Conservation (phyloP, 2,113 vertebrate species). For the Vulpes ferrilata region DNA sequence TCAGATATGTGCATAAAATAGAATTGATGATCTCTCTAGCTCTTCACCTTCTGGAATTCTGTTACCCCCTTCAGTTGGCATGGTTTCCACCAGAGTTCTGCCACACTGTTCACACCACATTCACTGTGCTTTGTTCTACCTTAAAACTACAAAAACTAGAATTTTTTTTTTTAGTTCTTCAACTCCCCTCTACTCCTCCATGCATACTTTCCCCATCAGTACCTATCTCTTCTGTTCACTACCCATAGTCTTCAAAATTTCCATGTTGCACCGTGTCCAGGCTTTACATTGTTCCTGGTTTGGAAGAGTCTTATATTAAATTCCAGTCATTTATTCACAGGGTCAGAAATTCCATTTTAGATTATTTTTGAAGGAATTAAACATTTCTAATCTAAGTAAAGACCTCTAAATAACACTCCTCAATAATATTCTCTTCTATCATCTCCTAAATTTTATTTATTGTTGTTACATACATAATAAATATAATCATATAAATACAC, state of each 20-base stretch:
- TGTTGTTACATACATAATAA: background rate
- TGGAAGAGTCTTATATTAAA: background rate
- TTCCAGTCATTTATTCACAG: background rate
- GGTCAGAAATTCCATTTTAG: background rate
- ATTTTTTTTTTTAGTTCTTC: background rate
- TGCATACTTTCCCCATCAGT: background rate
- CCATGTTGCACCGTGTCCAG: background rate
- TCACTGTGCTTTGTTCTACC: background rate
- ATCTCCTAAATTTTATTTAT: background rate
- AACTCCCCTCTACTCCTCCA: background rate
- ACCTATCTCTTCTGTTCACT: background rate
- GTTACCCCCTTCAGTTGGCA: background rate
- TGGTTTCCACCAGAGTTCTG: background rate
- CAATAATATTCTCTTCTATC: background rate
- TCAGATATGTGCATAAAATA: background rate
- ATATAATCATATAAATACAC: background rate
- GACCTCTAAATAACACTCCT: background rate
- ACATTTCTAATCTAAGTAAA: background rate
- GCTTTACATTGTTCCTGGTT: background rate
- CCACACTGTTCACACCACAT: background rate
- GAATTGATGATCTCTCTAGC: background rate
- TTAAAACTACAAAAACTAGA: background rate
- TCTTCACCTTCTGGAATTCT: background rate
- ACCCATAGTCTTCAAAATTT: background rate
- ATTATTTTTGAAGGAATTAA: background rate